phyloP scores from a whole-genome alignment of 2,113 vertebrate species.

The Illadopsis cleaveri region DNA sequence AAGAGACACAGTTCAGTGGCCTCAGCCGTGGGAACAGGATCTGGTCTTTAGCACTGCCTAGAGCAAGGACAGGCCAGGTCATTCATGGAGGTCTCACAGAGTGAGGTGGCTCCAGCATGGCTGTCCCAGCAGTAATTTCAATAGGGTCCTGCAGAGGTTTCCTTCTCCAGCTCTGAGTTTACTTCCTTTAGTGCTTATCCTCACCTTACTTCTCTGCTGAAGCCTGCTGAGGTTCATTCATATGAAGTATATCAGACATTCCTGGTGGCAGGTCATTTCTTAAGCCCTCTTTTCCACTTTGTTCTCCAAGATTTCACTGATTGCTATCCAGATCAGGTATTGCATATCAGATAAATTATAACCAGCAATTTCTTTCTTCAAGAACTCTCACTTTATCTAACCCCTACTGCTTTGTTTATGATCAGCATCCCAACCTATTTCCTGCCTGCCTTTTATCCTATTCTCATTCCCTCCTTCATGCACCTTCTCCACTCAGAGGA shows the following conservation, averaged over 20 bases:
- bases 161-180: not conserved
- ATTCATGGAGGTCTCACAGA: not conserved
- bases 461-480: not conserved
- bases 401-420: not conserved
- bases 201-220: not conserved
- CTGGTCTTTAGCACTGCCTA: not conserved
- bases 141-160: not conserved
- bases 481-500: not conserved
- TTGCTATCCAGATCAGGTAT: not conserved
- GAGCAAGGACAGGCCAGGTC: not conserved
- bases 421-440: not conserved
- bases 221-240: not conserved
- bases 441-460: not conserved
- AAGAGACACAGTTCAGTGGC: not conserved
- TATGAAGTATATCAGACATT: not conserved
- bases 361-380: not conserved
- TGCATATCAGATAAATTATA: not conserved
- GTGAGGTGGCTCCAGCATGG: fast-evolving
- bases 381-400: not conserved
- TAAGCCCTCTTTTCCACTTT: not conserved
- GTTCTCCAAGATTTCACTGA: not conserved
- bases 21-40: not conserved
- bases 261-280: not conserved
- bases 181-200: not conserved
- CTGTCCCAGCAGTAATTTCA: not conserved